Evolutionary conservation across 2,888 invertebrate species (phyloP), one percentile per base, ranked within the genome.

Genomic region (Ceraclea dissimilis): DNA sequence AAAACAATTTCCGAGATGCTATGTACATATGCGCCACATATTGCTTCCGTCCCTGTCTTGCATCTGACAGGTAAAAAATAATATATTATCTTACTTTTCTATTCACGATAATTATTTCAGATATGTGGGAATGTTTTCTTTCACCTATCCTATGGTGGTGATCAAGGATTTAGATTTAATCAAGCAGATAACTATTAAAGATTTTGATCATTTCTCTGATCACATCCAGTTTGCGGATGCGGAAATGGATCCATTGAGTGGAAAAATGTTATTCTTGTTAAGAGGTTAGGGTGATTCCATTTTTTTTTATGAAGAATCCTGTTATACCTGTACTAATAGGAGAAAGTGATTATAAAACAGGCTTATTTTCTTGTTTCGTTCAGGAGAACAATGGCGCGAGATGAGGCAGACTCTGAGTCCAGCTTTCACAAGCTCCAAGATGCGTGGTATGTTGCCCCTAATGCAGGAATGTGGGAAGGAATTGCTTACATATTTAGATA

Each of bases 161-260:
- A 6, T 71, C 0, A 64, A 65, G 2, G 69, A 69, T 51, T 67
- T 67, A 0, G 67, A 70, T 2, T 26, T 70, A 10, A 66, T 71
- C 11, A 67, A 64, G 44, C 61, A 65, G 1, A 50, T 69, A 2
- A 60, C 59, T 1, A 63, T 68, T 2, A 68, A 66, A 26, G 64
- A 66, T 58, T 70, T 70, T 51, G 67, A 69, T 1, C 60, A 64
- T 33, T 69, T 68, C 18, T 60, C 64, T 2, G 66, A 70, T 53
- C 68, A 68, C 52, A 56, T 61, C 1, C 54, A 52, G 10, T 65
- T 68, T 52, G 52, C 66, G 1, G 61, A 64, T 34, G 67, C 66
- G 33, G 59, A 62, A 1, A 61, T 63, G 17, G 70, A 70, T 39
- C 67, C 67, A 2, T 21, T 69, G 1, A 62, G 67, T 11, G 66